Conservation (phyloP, 2,888 invertebrate species). For the Drosophila monieri region DNA sequence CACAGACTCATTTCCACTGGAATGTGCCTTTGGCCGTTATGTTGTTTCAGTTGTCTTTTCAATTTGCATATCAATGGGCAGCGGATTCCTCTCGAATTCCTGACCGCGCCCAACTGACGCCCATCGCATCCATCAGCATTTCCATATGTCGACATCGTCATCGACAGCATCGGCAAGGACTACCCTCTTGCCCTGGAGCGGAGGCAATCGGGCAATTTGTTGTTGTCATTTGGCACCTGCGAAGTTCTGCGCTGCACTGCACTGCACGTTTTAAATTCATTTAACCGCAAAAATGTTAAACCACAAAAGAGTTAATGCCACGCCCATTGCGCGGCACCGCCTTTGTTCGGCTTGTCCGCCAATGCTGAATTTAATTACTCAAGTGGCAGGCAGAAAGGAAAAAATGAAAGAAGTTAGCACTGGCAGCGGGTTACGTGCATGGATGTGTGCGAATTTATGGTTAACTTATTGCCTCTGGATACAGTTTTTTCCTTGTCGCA, state of each 20-base stretch:
- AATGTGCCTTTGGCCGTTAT: constrained; percentile 32
- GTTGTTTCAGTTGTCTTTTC: constrained; percentile 53
- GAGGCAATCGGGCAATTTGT: constrained; percentile 67
- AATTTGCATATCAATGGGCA: constrained; percentile 76
- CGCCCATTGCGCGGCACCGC: constrained; percentile 49
- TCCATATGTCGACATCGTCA: constrained; percentile 72
- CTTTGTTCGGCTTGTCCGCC: constrained; percentile 14
- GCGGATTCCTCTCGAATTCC: constrained; percentile 54
- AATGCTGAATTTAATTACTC: constrained; percentile 77
- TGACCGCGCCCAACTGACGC: constrained; percentile 11
- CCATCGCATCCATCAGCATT: constrained; percentile 63
- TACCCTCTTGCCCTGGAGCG: constrained; percentile 19
- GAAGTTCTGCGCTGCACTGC: constrained; percentile 48
- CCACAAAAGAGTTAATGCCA: constrained; percentile 79
- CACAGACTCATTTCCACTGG: constrained; percentile 1
- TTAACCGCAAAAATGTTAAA: constrained; percentile 79
- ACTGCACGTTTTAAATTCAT: constrained; percentile 75
- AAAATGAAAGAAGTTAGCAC: constrained; percentile 22
- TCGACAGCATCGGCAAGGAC: constrained; percentile 38
- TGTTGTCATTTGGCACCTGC: constrained; percentile 78
- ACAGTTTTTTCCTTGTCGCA: constrained; percentile 39
- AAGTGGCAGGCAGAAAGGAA: constrained; percentile 61
- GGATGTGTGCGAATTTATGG: constrained; percentile 51
- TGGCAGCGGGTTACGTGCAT: constrained; percentile 7
- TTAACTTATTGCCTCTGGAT: constrained; percentile 46